Percentiles rank a stretch among this genome's conserved stretches.
These are phyloP conservation scores for Drosophila helvetica DNA, from an alignment of 2,888 invertebrate species.

Conservation along the genomic window DNA sequence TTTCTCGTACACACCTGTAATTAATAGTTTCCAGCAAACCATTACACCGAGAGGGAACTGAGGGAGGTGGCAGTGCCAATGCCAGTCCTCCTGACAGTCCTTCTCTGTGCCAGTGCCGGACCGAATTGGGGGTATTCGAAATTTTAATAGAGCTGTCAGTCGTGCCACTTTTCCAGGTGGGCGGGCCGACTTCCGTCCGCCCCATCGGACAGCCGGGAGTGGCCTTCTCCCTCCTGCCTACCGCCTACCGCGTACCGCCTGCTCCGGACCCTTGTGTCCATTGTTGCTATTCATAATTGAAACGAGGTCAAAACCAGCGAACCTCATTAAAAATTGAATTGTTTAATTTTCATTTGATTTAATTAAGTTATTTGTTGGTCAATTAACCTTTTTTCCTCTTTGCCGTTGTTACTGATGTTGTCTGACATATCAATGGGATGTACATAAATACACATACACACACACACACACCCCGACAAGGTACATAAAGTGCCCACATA, in stretches of 20 bases:
- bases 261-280: slow-evolving; percentile 26
- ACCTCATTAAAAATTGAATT: slow-evolving; percentile 75
- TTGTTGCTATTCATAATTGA: slow-evolving; percentile 60
- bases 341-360: slow-evolving; percentile 76
- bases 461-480: not conserved
- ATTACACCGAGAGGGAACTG: slow-evolving; percentile 7
- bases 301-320: slow-evolving; percentile 68
- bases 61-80: not conserved
- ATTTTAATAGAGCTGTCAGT: slow-evolving; percentile 41
- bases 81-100: slow-evolving; percentile 4
- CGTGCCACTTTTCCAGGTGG: slow-evolving; percentile 35
- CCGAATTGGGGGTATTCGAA: slow-evolving; percentile 41
- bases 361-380: slow-evolving; percentile 78
- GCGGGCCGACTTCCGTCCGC: slow-evolving; percentile 40
- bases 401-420: slow-evolving; percentile 44
- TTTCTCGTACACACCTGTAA: slow-evolving; percentile 33
- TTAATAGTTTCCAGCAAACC: slow-evolving; percentile 42
- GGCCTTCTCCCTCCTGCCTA: not conserved
- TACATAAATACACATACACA: slow-evolving; percentile 7
- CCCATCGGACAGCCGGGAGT: slow-evolving; percentile 30
- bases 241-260: slow-evolving; percentile 18
- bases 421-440: slow-evolving; percentile 67
- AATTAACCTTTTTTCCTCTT: slow-evolving; percentile 70
- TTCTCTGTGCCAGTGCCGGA: slow-evolving; percentile 12
- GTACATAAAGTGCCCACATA: slow-evolving; percentile 8